Base-by-base conservation (phyloP, 2,113 vertebrate genomes). In the Nesoenas mayeri region DNA sequence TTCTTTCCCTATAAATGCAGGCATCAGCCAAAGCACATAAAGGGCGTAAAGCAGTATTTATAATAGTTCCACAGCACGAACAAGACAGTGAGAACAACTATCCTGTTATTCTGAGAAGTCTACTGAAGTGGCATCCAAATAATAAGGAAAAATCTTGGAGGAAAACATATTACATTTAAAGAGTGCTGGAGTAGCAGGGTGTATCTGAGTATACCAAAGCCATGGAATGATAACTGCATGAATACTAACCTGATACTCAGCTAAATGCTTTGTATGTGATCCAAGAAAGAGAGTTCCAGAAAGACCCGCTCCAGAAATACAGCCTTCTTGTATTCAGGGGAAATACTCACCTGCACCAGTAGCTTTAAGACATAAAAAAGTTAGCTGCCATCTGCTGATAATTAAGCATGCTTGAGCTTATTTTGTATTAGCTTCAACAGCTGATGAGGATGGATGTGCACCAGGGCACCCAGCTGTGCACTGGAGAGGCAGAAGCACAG, bases 331-430 rank as follows among this genome's bases (percentile, higher is more conserved):
- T 15, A 44, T 80, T 47, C 69, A 69, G 38, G 3, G 10, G 18
- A 61, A 90, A 88, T 25, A 78, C 18, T 90, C 29, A 51, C 34
- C 51, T 77, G 44, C 53, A 57, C 21, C 60, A 47, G 8, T 65
- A 84, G 34, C 32, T 78, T 53, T 50, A 89, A 88, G 69, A 67
- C 19, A 47, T 54, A 58, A 85, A 88, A 88, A 89, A 26, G 47
- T 83, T 65, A 91, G 32, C 29, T 91, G 44, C 88, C 75, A 91
- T 86, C 95, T 96, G 85, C 82, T 80, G 65, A 93, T 84, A 95
- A 94, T 88, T 95, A 90, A 91, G 69, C 38, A 60, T 42, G 34
- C 75, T 84, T 74, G 61, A 83, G 65, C 29, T 92, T 74, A 65
- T 92, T 91, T 89, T 75, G 22, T 69, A 36, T 92, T 71, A 75